Base-by-base conservation (phyloP, 2,797 vertebrate genomes). In the Apogon hyalosoma region DNA sequence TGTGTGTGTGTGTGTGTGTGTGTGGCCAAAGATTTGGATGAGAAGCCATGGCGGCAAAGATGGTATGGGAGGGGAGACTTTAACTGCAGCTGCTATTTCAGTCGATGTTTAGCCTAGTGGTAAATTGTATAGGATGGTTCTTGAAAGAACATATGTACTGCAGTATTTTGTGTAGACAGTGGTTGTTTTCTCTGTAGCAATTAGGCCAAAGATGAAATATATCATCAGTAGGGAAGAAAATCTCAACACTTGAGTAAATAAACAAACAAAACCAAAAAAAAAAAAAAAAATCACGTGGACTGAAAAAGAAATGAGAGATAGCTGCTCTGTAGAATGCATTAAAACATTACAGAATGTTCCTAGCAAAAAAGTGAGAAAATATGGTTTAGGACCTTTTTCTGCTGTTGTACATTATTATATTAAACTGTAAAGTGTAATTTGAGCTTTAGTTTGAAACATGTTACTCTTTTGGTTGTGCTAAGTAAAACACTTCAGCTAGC, bases 1-100 rank as follows among this genome's bases (percentile, higher is more conserved):
- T 70, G 53, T 66, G 15, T 40, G 67, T 57, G 63, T 54, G 74
- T 54, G 74, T n/a, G n/a, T n/a, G n/a, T n/a, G n/a, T n/a, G n/a
- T 64, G 52, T 50, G 70, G 72, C 75, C 45, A 70, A 13, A 65
- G 8, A 52, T 48, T 58, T 73, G 57, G 58, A 69, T 21, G 46
- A 24, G 13, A 41, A 47, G 57, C 70, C 77, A 31, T 53, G 65
- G 62, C 73, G 81, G 58, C 48, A 70, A 50, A 72, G 54, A 79
- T 63, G 56, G 43, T 54, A 69, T 65, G 62, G 50, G 50, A 76
- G 60, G 14, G 57, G 55, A 50, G 54, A 66, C 4, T 10, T 36
- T 74, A 70, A 75, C 21, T 73, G 58, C 36, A 76, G 82, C 47
- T 85, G 60, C 48, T 69, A 75, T 82, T 85, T 75, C 19, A 58